Percentiles rank a stretch among this genome's conserved stretches.
phyloP scores from a whole-genome alignment of 2,888 invertebrate species.

The Diadegma fenestrale region DNA sequence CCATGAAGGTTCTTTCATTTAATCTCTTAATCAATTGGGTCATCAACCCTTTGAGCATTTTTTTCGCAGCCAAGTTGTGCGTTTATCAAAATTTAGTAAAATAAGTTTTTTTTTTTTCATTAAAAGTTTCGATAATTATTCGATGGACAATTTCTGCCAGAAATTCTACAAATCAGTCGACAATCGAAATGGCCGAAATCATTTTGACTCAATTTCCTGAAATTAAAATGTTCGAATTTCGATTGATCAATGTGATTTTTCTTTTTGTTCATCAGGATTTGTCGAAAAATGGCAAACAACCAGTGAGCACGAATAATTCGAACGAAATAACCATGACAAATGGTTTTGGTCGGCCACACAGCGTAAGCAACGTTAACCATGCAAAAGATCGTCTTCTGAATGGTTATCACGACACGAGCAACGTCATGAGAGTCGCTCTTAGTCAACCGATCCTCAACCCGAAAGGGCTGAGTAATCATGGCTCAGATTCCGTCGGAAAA shows the following conservation, averaged over 20 bases:
- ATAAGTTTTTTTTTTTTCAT: too few relatives aligned
- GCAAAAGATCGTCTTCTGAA: slow-evolving; percentile 69
- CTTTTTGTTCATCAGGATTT: slow-evolving; percentile 48
- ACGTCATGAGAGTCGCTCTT: slow-evolving; percentile 87
- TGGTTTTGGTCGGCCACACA: slow-evolving; percentile 70
- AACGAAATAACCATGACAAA: slow-evolving; percentile 54
- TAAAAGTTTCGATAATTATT: too few relatives aligned
- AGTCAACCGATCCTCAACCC: slow-evolving; percentile 89
- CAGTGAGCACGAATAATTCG: slow-evolving; percentile 20
- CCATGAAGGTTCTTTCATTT: slow-evolving; percentile 64
- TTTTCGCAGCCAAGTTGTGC: too few relatives aligned
- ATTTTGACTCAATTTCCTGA: too few relatives aligned
- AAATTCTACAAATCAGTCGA: too few relatives aligned
- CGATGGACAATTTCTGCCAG: too few relatives aligned
- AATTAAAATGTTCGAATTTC: too few relatives aligned
- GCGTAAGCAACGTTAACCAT: slow-evolving; percentile 69
- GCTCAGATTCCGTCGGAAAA: slow-evolving; percentile 52
- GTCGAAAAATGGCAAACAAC: slow-evolving; percentile 46
- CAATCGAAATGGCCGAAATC: too few relatives aligned
- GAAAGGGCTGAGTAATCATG: slow-evolving; percentile 84
- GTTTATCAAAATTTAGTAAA: too few relatives aligned
- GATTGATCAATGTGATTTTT: too few relatives aligned
- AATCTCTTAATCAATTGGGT: not conserved
- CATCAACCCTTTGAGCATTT: not conserved
- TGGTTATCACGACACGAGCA: slow-evolving; percentile 67